Evolutionary conservation across 2,888 invertebrate species (phyloP).

Genomic region (Caenorhabditis doughertyi): DNA sequence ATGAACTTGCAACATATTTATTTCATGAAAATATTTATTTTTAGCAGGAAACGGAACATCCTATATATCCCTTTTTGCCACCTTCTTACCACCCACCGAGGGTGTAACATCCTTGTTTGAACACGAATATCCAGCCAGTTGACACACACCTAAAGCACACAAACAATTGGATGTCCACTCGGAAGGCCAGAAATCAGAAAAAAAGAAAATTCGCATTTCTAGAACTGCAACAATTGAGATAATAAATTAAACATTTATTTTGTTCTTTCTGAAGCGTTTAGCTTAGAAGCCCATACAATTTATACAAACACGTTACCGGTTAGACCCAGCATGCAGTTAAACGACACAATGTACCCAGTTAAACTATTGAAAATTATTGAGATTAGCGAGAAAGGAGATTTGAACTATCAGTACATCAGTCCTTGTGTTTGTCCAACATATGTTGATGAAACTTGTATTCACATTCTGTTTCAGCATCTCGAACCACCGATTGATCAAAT

Average conservation of each 20-base stretch:
- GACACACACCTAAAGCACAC: conserved; percentile 18
- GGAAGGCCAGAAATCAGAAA: not conserved
- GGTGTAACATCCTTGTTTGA: conserved; percentile 44
- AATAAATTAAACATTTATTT: not conserved
- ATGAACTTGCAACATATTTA: conserved; percentile 12
- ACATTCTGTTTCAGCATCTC: conserved; percentile 83
- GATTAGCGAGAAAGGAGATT: not conserved
- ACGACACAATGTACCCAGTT: conserved; percentile 32
- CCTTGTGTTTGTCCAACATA: conserved; percentile 71
- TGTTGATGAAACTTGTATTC: conserved; percentile 74
- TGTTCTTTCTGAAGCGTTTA: not conserved
- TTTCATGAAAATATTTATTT: conserved; percentile 3
- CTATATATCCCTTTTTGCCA: not conserved
- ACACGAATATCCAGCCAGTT: conserved; percentile 36
- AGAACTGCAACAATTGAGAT: not conserved
- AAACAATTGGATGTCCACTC: conserved; percentile 31
- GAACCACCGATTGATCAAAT: conserved; percentile 84
- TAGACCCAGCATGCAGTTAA: conserved; percentile 26
- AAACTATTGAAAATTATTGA: conserved; percentile 6
- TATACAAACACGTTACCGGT: conserved; percentile 30
- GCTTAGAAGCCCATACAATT: conserved; percentile 1
- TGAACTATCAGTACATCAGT: not conserved
- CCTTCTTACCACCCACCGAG: conserved; percentile 1
- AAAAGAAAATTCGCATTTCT: not conserved
- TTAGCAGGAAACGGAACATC: not conserved